Base-by-base conservation (phyloP, 2,797 vertebrate genomes). In the Anabacerthia variegaticeps region DNA sequence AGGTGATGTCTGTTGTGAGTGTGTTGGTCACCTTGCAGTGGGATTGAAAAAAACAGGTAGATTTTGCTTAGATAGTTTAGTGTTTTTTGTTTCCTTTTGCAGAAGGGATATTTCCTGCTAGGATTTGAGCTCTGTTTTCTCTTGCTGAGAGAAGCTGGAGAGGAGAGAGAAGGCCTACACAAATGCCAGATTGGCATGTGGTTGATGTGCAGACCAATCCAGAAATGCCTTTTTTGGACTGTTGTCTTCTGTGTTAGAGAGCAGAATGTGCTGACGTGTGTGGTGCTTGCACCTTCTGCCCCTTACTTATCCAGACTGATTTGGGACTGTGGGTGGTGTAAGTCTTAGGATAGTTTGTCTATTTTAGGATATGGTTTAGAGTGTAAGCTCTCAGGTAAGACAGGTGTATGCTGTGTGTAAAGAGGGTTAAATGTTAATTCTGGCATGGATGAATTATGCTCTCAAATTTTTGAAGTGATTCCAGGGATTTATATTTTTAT, bases 81-180 rank as follows among this genome's bases (percentile, higher is more conserved):
- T 44, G 66, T 66, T 7, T 63, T 77, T 76, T 77, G 21, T 26
- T 89, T 78, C 43, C 54, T 74, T 89, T 80, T 26, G 52, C 16
- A 68, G 58, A 37, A 86, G 37, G 24, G 36, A 5, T 52, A 26
- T 76, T 87, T 95, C n/a, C 55, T 80, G 55, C 59, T 89, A 49
- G 72, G 34, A 67, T 92, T 83, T 77, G 51, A 91, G 78, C 34
- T 63, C 92, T 87, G 39, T 69, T 87, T 85, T 91, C 52, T 82
- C 18, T 26, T 61, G 19, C 67, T 77, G 54, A 61, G 73, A 49
- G 66, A 59, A 82, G 34, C 59, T 92, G 63, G 44, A 94, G 62
- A 84, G 56, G n/a, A 76, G 43, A 68, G 43, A 49, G 68, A 43
- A 44, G 37, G n/a, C 69, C 52, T 86, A 43, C 46, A 61, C 20